phyloP scores from a whole-genome alignment of 2,113 vertebrate genomes.

The Dipodomys ordii region DNA sequence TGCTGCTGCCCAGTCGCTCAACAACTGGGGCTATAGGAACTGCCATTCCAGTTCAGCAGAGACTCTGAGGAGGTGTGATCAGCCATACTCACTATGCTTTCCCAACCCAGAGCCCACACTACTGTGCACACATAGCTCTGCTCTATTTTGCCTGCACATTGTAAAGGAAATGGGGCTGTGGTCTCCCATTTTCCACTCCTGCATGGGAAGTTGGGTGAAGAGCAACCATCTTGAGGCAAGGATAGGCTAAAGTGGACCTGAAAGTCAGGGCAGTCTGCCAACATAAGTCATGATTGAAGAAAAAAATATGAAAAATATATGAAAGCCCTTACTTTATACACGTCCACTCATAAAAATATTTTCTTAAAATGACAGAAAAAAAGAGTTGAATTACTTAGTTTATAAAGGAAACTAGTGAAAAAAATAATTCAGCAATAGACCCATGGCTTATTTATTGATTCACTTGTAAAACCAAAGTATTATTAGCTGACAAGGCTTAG shows the following conservation, averaged over 20 bases:
- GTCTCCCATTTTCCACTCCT: accelerated
- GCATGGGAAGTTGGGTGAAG: neutral
- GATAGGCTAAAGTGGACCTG: neutral
- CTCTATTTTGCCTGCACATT: neutral
- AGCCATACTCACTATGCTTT: neutral
- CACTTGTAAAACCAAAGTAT: neutral
- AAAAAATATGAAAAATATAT: too few relatives aligned
- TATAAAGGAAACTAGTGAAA: neutral
- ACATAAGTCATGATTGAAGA: neutral
- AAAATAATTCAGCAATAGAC: constrained; percentile 9
- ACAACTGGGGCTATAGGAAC: neutral
- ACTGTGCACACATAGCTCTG: neutral
- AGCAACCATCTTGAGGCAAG: neutral
- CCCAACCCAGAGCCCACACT: neutral
- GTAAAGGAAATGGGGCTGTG: neutral
- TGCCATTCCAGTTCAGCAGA: neutral
- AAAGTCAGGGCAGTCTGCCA: neutral
- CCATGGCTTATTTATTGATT: neutral
- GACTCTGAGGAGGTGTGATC: neutral
- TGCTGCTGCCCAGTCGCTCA: neutral
- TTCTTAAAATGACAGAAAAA: neutral
- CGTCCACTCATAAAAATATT: too few relatives aligned
- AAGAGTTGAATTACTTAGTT: neutral
- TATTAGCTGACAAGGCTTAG: neutral
- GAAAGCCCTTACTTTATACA: too few relatives aligned